Base-by-base conservation (phyloP, 2,113 vertebrate genomes). In the Raja brachyura region DNA sequence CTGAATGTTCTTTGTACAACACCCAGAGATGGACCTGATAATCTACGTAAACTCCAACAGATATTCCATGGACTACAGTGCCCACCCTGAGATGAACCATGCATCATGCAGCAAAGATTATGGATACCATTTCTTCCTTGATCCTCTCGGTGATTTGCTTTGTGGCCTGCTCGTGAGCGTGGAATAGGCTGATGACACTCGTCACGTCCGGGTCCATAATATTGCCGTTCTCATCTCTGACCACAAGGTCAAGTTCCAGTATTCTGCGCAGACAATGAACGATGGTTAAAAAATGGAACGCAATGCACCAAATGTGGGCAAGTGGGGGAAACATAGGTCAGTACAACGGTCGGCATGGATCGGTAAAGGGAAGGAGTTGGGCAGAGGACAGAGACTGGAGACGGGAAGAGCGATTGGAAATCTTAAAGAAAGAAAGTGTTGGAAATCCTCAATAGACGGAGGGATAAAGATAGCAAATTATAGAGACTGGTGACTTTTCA, bases 131-230 rank as follows among this genome's bases (percentile, higher is more conserved):
- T 95, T 99, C 99, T 94, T 99, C 99, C 95, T 98, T 99, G 94
- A 99, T 98, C 92, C 98, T 96, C 85, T 99, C 98, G 18, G 96
- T 97, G 94, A 99, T 97, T 96, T 98, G 99, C 73, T 96, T 93
- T 0, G 98, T 98, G 0, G 99, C 98, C 78, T 98, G 97, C 94
- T 99, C 97, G 0, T 99, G 99, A 11, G 98, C 99, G 73, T 98
- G 96, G 94, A 99, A 99, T 61, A 99, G 95, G 94, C 97, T 99
- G 95, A 99, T 98, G 94, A 99, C 97, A 7, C 97, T 99, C 85
- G 98, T 97, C 93, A 96, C 96, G 86, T 99, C 99, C 1, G 98
- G 99, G 93, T 99, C 98, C 95, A 99, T 94, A 93, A 99, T 99
- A 96, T 99, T 99, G 18, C 98, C 98, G 48, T 99, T 96, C 59